Conservation (phyloP, 2,888 invertebrate genomes). For the Lycocerus yunnanus region DNA sequence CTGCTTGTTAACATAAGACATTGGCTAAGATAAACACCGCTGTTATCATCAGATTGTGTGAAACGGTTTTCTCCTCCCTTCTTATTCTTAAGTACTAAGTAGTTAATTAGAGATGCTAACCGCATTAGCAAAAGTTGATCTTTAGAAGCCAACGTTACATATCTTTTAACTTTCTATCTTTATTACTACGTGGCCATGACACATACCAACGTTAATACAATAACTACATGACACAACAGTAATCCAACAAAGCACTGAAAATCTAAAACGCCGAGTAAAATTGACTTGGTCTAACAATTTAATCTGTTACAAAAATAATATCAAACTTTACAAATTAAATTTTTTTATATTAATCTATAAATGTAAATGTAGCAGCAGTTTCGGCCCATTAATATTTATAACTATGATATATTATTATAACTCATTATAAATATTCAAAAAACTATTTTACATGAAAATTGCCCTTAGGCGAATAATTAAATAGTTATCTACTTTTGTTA, state of each 20-base stretch:
- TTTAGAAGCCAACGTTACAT: neutral
- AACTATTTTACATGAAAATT: neutral
- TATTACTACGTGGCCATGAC: neutral
- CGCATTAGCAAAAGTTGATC: neutral
- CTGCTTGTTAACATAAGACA: constrained; percentile 34
- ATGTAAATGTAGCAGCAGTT: no score
- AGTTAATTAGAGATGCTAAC: constrained; percentile 28
- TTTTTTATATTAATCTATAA: no score
- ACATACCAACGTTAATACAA: neutral
- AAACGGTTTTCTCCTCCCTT: constrained; percentile 16
- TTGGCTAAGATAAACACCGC: constrained; percentile 29
- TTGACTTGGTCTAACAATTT: neutral
- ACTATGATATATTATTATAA: no score
- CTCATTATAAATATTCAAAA: no score
- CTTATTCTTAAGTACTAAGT: constrained; percentile 24
- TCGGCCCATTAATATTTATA: no score
- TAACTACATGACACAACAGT: neutral
- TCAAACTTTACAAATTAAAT: neutral
- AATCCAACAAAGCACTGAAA: neutral
- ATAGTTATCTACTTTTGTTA: neutral
- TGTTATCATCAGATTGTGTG: constrained; percentile 28
- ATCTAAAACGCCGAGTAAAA: neutral
- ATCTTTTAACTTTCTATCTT: neutral
- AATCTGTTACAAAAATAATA: neutral
- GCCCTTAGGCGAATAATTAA: neutral